Conservation (phyloP, 2,888 invertebrate genomes). For the Meteorus cinctellus region DNA sequence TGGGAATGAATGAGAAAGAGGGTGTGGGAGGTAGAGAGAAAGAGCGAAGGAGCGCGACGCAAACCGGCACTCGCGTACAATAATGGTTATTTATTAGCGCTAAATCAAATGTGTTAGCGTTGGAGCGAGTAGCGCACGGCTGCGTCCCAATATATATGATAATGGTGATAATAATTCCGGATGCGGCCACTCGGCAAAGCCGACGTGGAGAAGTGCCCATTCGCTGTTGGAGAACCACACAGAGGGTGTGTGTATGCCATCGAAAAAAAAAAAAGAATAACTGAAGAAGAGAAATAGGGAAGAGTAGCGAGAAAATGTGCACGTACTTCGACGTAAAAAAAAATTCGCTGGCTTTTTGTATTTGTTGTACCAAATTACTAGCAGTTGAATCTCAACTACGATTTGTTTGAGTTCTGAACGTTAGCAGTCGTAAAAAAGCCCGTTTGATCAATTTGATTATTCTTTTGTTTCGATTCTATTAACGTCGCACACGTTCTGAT, state of each 20-base stretch:
- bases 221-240: conserved; percentile 39
- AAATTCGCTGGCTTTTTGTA: conserved; percentile 3
- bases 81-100: conserved; percentile 73
- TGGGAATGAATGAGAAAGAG: conserved; percentile 44
- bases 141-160: conserved; percentile 70
- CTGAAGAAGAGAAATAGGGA: conserved; percentile 32
- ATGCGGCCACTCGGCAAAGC: conserved; percentile 61
- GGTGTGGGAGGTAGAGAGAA: conserved; percentile 26
- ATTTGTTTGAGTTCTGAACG: background rate
- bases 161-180: conserved; percentile 71
- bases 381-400: background rate
- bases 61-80: conserved; percentile 62
- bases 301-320: conserved; percentile 36
- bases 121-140: conserved; percentile 53
- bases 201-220: conserved; percentile 45
- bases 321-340: conserved; percentile 23
- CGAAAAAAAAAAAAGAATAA: conserved; percentile 39
- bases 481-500: background rate
- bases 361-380: background rate
- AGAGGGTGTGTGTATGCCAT: conserved; percentile 28
- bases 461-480: background rate
- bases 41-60: conserved; percentile 33
- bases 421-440: background rate
- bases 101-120: conserved; percentile 71
- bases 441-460: background rate